These are phyloP conservation scores for Papilio dardanus DNA, from an alignment of 1,140 invertebrate genomes.

Conservation along the genomic window DNA sequence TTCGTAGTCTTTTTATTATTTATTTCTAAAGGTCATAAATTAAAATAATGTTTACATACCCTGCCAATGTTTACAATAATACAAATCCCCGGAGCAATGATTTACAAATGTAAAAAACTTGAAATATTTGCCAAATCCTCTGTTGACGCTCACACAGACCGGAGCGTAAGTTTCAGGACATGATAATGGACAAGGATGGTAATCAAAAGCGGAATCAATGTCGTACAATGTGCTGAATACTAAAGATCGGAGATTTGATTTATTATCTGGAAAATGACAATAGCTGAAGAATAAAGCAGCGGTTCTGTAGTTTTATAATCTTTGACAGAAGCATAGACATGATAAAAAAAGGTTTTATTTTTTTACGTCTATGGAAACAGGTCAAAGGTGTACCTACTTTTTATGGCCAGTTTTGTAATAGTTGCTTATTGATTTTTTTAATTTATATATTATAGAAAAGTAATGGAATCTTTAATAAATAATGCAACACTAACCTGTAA, in stretches of 20 bases:
- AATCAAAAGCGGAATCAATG: slow-evolving; percentile 56
- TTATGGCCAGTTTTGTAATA: background rate
- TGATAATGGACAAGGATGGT: slow-evolving; percentile 52
- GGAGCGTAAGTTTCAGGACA: slow-evolving; percentile 61
- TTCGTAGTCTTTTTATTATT: too few relatives aligned
- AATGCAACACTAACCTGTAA: slow-evolving; percentile 6
- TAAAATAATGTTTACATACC: slow-evolving; percentile 47
- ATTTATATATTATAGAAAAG: too few relatives aligned
- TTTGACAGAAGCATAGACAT: background rate
- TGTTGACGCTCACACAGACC: slow-evolving; percentile 57
- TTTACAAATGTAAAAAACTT: slow-evolving; percentile 64
- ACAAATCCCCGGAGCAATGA: slow-evolving; percentile 59
- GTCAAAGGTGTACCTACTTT: background rate
- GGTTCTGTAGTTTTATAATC: background rate
- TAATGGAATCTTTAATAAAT: background rate
- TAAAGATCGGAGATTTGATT: slow-evolving; percentile 13
- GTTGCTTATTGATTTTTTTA: too few relatives aligned
- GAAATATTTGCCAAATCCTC: slow-evolving; percentile 55
- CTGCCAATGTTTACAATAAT: slow-evolving; percentile 63
- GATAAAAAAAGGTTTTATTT: background rate
- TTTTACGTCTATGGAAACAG: background rate
- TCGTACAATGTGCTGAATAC: slow-evolving; percentile 51
- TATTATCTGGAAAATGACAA: background rate
- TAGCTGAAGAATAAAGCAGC: background rate
- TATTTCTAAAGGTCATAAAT: background rate